Conservation (phyloP, 2,113 vertebrate genomes). For the Microcebus murinus region DNA sequence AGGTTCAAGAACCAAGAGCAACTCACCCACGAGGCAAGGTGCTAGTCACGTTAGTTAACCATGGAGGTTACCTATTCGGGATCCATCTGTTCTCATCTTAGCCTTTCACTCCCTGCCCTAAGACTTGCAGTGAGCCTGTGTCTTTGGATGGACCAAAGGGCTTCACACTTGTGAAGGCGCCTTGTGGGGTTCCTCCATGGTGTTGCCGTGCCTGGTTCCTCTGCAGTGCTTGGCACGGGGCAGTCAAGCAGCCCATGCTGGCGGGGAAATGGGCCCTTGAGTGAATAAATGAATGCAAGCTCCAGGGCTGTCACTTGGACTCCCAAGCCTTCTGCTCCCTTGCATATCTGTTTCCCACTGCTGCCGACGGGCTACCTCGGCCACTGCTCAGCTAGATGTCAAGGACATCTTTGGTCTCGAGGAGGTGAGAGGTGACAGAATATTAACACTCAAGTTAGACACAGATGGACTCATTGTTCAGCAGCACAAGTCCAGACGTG, state of each 20-base stretch:
- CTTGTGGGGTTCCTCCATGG: no score
- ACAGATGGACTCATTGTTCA: background rate
- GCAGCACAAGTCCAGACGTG: background rate
- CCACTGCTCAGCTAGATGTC: background rate
- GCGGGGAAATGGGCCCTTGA: background rate
- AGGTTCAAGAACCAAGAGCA: background rate
- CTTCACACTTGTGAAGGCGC: background rate
- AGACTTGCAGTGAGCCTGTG: accelerated
- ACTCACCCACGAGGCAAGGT: accelerated
- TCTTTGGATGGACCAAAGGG: background rate
- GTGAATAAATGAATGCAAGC: background rate
- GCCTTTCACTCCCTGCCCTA: background rate
- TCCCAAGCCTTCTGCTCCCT: background rate
- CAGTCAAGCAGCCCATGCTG: accelerated
- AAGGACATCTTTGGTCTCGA: background rate
- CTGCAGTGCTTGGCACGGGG: accelerated
- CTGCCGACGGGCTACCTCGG: background rate
- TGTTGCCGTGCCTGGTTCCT: background rate
- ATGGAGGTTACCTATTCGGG: accelerated
- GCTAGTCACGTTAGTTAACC: accelerated
- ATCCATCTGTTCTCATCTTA: accelerated
- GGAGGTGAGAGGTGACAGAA: background rate
- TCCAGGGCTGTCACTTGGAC: accelerated
- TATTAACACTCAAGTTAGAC: background rate
- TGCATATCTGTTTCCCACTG: background rate